Base-by-base conservation (phyloP, 2,888 invertebrate species). In the Oscheius sp. region DNA sequence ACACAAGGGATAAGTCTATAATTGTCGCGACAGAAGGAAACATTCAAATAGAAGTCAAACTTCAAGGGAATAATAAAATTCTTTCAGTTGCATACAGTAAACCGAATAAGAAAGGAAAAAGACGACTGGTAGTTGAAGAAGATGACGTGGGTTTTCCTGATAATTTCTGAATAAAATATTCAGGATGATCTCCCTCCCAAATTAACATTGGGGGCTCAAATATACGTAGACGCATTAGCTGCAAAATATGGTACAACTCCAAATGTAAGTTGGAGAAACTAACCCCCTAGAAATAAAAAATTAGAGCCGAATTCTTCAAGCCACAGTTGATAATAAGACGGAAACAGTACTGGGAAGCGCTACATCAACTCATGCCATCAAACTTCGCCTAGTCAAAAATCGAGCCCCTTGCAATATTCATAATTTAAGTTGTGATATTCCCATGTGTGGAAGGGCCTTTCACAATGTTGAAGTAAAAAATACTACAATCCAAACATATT, bases 361-460 rank as follows among this genome's bases (percentile, higher is more conserved):
- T 25, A 27, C 58, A 13, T 21, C 55, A 35, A 7, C 13, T 27
- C 41, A 7, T 18, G 43, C 27, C 23, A 61, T 61, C 16, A 64
- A 64, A 13, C 21, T 64, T 5, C 46, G 52, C 25, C 49, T 64
- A 5, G 9, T 52, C 27, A 21, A 27, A 21, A 9, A 16, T 21
- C 25, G 27, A 25, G 23, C 13, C 13, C 52, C 45, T 25, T 46
- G 64, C n/a, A 49, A 64, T 49, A 46, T 29, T 18, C 49, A 49
- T 3, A 29, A 13, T 46, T 21, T 43, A 21, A 25, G 6, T 7
- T 46, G 64, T 29, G 21, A 25, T 25, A 7, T 64, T 12, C 64
- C 64, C 12, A 46, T 52, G 49, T 64, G 64, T 64, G 64, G 52
- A 1, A 9, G 52, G 9, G 23, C 43, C 7, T 49, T 64, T 27